Percentiles rank a stretch among this genome's conserved stretches.
phyloP scores from a whole-genome alignment of 2,113 vertebrate genomes.

The Zosterops japonicus region DNA sequence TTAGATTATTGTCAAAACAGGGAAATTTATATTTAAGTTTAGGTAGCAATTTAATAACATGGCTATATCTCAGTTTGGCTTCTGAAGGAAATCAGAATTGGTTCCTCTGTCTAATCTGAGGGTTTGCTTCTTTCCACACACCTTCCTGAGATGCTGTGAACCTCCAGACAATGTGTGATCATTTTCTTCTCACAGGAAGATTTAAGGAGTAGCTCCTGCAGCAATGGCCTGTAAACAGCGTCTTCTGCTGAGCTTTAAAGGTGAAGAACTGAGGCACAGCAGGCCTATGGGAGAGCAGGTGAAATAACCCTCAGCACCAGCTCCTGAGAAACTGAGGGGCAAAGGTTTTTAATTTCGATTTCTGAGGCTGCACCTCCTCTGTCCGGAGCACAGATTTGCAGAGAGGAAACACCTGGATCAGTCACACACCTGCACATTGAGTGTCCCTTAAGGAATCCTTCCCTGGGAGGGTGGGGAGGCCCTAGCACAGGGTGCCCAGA shows the following conservation, averaged over 20 bases:
- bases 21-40: neutral
- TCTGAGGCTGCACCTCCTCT: neutral
- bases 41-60: neutral
- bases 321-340: neutral
- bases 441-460: neutral
- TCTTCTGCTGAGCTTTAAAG: neutral
- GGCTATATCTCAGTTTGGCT: neutral
- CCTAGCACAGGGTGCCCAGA: neutral
- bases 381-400: too few species aligned
- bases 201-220: neutral
- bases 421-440: neutral
- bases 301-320: neutral
- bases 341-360: neutral
- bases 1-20: neutral
- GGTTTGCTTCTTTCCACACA: neutral
- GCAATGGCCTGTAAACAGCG: fast-evolving
- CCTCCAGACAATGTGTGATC: fast-evolving
- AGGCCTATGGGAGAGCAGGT: neutral
- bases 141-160: neutral
- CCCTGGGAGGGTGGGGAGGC: neutral
- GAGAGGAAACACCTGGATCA: neutral
- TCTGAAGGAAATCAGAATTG: neutral
- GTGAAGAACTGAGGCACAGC: neutral
- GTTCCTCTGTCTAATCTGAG: neutral
- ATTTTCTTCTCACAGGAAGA: neutral